Percentiles rank a stretch among this genome's conserved stretches.
phyloP scores from a whole-genome alignment of 2,797 vertebrate genomes.

The Sebastes ruberrimus region DNA sequence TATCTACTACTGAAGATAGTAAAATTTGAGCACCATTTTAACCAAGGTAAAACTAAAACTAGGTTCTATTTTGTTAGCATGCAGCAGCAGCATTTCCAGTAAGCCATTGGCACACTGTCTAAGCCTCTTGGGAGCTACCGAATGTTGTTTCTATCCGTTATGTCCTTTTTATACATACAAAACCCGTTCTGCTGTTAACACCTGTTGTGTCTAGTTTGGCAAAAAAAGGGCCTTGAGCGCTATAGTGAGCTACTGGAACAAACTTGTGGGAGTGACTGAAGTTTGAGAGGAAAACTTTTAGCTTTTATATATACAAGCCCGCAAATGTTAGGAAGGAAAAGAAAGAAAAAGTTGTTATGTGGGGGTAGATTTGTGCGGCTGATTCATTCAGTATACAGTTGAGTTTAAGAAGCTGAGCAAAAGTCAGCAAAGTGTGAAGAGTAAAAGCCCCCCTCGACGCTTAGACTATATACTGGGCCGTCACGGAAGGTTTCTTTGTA shows the following conservation, averaged over 20 bases:
- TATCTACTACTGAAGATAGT: background rate
- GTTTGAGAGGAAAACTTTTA: background rate
- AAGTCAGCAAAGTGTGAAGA: slow-evolving; percentile 45
- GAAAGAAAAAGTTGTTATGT: slow-evolving; percentile 1
- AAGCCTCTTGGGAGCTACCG: background rate
- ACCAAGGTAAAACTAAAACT: background rate
- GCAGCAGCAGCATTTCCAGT: background rate
- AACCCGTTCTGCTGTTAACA: background rate
- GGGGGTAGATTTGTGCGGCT: background rate
- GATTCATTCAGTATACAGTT: slow-evolving; percentile 18
- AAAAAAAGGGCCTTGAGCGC: background rate
- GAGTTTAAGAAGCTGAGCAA: slow-evolving; percentile 30
- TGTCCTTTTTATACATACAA: background rate
- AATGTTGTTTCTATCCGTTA: background rate
- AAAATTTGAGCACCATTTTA: background rate
- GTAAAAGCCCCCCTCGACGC: slow-evolving; percentile 17
- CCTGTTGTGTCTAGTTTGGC: background rate
- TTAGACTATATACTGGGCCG: slow-evolving; percentile 11
- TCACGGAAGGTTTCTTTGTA: slow-evolving; percentile 43
- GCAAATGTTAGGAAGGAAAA: background rate
- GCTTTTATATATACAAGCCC: background rate
- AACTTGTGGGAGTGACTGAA: background rate
- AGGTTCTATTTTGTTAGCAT: background rate
- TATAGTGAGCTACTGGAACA: background rate
- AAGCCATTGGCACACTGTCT: background rate